Base-by-base conservation (phyloP, 2,797 vertebrate genomes). In the Parauchenoglanis punctatus region DNA sequence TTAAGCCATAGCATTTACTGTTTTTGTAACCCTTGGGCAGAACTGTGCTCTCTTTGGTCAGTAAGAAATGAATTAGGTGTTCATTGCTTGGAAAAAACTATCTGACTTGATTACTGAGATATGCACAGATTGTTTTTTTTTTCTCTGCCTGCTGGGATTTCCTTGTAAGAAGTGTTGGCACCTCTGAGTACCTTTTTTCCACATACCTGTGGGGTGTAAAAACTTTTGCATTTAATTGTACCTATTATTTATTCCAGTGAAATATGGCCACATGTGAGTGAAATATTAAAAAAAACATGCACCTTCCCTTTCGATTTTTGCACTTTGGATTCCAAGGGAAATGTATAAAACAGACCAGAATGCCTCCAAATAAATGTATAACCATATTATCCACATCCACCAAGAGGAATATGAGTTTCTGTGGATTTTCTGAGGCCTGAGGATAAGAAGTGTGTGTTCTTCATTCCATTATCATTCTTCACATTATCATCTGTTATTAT, bases 241-340 rank as follows among this genome's bases (percentile, higher is more conserved):
- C 40, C n/a, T 92, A 81, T 77, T 89, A 40, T 68, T 84, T 78
- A 49, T 83, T 49, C 12, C 15, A 25, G 46, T 81, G 73, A 49
- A 59, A 72, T 61, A 58, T 70, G 15, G 49, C 23, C 72, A 76
- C 86, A 40, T 56, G 20, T 15, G 23, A 58, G 70, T 73, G 52
- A 73, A 58, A n/a, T n/a, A 25, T 35, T 7, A 85, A 90, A 89
- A 89, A 86, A 85, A 89, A 85, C 88, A 52, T 91, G 93, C 92
- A 93, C 94, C 94, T 92, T 91, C 83, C 89, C 90, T 73, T 56
- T 59, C 87, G 88, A 83, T 90, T 93, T 92, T 91, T 93, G 92
- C 93, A 94, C 94, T 94, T 93, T 63, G 85, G 73, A 84, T 61
- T 85, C 59, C 25, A 63, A n/a, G 25, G 46, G 61, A 63, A 85